phyloP scores from a whole-genome alignment of 1,140 invertebrate genomes.

The Acromyrmex heyeri region DNA sequence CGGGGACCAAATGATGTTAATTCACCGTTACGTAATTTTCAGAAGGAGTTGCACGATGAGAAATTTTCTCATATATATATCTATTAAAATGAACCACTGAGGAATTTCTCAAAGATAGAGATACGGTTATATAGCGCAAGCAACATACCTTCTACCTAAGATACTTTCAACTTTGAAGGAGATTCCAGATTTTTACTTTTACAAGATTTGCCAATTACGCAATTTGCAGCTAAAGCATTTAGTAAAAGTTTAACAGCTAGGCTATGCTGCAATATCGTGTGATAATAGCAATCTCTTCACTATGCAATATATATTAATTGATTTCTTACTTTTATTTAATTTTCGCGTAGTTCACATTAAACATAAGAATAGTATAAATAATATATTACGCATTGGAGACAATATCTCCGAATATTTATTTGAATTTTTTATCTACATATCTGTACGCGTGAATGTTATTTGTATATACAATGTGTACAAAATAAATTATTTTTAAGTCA shows the following conservation, averaged over 20 bases:
- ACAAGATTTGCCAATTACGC: constrained; percentile 34
- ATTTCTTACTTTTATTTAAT: constrained; percentile 9
- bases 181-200: constrained; percentile 26
- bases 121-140: background rate
- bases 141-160: constrained; percentile 32
- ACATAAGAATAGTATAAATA: background rate
- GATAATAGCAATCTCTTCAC: constrained; percentile 19
- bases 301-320: constrained; percentile 43
- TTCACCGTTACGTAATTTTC: constrained; percentile 47
- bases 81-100: constrained; percentile 46
- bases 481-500: constrained; percentile 61
- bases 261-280: constrained; percentile 8
- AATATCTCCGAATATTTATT: background rate
- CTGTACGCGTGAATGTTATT: background rate
- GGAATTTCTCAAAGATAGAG: constrained; percentile 43
- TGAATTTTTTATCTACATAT: background rate
- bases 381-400: background rate
- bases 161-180: constrained; percentile 31
- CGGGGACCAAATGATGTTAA: constrained; percentile 60
- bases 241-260: background rate
- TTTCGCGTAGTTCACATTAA: background rate
- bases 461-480: background rate
- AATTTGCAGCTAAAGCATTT: constrained; percentile 9
- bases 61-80: constrained; percentile 34
- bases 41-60: constrained; percentile 32